Evolutionary conservation across 2,113 vertebrate species (phyloP).

Genomic region (Proterorhinus semilunaris): DNA sequence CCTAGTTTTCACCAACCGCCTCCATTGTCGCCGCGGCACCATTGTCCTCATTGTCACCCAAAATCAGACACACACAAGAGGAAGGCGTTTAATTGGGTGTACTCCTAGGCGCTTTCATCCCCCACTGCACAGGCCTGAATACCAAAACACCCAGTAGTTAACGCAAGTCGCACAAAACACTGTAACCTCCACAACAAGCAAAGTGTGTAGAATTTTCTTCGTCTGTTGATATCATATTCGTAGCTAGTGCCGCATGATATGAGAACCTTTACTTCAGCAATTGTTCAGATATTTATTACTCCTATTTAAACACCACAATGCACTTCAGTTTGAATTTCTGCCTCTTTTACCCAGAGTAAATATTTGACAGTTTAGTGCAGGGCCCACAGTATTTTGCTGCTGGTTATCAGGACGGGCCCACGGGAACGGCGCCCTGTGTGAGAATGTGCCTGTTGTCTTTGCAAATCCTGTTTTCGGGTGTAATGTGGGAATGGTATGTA

Average conservation of each 20-base stretch:
- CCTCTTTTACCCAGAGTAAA: conserved; percentile 37
- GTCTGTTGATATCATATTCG: too few relatives aligned
- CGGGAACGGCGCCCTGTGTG: conserved; percentile 57
- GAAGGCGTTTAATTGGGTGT: conserved; percentile 78
- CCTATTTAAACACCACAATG: too few relatives aligned
- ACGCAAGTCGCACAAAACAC: conserved; percentile 51
- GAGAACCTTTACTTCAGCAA: too few relatives aligned
- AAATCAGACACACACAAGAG: conserved; percentile 73
- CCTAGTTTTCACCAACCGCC: conserved; percentile 69
- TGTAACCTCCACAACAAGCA: conserved; percentile 55
- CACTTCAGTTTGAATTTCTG: too few relatives aligned
- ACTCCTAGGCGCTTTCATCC: conserved; percentile 70
- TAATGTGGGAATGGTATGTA: conserved; percentile 72
- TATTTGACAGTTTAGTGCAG: conserved; percentile 65
- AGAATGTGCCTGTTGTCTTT: conserved; percentile 69
- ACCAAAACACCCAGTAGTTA: conserved; percentile 45
- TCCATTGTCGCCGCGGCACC: conserved; percentile 61
- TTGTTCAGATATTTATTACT: too few relatives aligned
- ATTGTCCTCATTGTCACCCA: conserved; percentile 74
- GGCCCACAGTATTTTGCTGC: conserved; percentile 33
- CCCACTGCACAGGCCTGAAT: conserved; percentile 64
- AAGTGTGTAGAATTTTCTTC: conserved; percentile 21
- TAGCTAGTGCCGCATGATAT: too few relatives aligned
- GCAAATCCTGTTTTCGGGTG: conserved; percentile 62
- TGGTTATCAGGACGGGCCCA: conserved; percentile 54